Evolutionary conservation across 2,113 vertebrate genomes (phyloP).

Genomic region (Eira barbara): DNA sequence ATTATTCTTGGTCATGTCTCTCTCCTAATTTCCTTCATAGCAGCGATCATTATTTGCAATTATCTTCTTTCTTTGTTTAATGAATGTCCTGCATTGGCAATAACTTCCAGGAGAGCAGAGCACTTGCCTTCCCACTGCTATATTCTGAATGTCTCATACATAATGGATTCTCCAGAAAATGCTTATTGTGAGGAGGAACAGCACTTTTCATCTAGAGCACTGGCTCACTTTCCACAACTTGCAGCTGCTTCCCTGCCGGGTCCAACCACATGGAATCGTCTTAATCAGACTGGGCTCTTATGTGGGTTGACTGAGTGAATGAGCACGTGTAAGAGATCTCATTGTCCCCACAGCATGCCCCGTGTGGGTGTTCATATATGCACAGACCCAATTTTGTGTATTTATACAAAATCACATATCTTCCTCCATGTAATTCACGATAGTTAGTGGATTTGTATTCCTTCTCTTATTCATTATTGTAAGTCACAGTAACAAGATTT

Average conservation of each 20-base stretch:
- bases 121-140: not conserved
- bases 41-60: not conserved
- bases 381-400: not conserved
- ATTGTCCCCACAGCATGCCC: not conserved
- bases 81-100: not conserved
- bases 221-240: not conserved
- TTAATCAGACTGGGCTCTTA: not conserved
- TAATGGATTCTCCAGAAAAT: not conserved
- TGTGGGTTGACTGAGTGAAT: not conserved
- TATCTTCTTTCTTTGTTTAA: constrained; percentile 4
- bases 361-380: not conserved
- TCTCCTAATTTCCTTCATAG: not conserved
- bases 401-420: constrained; percentile 9
- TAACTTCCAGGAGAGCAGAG: not conserved
- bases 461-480: not conserved
- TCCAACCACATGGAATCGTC: not conserved
- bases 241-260: not conserved
- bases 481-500: constrained; percentile 35
- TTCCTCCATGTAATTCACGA: not conserved
- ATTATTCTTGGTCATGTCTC: not conserved
- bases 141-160: not conserved
- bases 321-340: not conserved
- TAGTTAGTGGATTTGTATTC: constrained; percentile 23
- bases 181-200: not conserved
- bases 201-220: not conserved